Evolutionary conservation across 1,140 invertebrate species (phyloP).

Genomic region (Achatina immaculata): DNA sequence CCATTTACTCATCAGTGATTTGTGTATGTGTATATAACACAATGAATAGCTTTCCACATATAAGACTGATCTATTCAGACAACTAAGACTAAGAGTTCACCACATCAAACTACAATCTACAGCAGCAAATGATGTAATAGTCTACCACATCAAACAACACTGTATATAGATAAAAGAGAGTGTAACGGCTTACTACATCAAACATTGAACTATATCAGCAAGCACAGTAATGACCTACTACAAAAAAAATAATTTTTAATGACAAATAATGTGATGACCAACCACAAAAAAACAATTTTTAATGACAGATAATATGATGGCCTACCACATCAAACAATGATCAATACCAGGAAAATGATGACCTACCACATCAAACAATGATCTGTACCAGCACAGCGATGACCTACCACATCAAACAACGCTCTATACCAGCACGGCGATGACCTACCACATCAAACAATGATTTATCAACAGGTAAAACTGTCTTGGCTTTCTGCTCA

Average conservation of each 20-base stretch:
- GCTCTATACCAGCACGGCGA: not conserved
- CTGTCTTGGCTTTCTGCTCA: conserved; percentile 43
- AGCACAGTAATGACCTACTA: no score
- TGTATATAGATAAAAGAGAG: not conserved
- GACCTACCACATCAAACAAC: not conserved
- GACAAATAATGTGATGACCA: no score
- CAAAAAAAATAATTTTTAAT: no score
- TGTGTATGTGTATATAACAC: no score
- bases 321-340: conserved; percentile 16
- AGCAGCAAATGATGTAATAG: no score
- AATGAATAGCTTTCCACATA: no score
- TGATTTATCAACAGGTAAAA: conserved; percentile 50
- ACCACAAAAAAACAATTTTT: no score
- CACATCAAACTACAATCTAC: no score
- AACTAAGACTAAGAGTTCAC: no score
- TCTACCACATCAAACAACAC: not conserved
- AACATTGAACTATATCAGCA: no score
- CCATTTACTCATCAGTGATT: no score
- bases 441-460: conserved; percentile 68
- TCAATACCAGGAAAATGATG: not conserved
- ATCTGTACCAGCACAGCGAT: not conserved
- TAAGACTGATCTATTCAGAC: no score
- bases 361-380: conserved; percentile 10
- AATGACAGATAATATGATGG: not conserved
- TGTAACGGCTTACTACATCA: not conserved